Conservation (phyloP, 2,797 vertebrate species). For the Microctenopoma lineatum region DNA sequence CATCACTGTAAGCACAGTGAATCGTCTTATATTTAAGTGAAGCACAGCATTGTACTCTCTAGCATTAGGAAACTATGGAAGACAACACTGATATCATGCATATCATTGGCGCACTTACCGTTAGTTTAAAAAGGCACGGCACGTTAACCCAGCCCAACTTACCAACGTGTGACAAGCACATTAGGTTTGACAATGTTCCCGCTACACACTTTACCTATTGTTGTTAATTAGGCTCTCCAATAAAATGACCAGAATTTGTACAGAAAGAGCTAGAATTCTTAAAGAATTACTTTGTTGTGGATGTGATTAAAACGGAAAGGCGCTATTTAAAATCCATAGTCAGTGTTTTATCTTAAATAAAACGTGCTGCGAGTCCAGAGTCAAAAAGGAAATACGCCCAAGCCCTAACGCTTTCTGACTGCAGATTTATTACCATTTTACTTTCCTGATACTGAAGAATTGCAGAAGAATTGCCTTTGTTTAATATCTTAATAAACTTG, state of each 20-base stretch:
- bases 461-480: not conserved
- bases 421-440: conserved; percentile 2
- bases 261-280: not conserved
- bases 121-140: too few relatives aligned
- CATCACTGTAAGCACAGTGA: not conserved
- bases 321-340: not conserved
- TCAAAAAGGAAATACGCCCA: conserved; percentile 7
- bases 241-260: not conserved
- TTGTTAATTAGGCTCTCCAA: not conserved
- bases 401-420: not conserved
- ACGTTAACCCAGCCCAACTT: too few relatives aligned
- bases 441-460: too few relatives aligned
- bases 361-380: not conserved
- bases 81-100: not conserved
- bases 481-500: not conserved
- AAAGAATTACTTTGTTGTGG: not conserved
- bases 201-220: not conserved
- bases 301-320: conserved; percentile 10
- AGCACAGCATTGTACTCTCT: not conserved
- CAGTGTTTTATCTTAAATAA: conserved; percentile 15
- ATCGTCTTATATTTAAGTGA: not conserved
- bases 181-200: not conserved
- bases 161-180: not conserved
- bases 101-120: not conserved
- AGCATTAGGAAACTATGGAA: not conserved